Percentiles rank a stretch among this genome's conserved stretches.
phyloP scores from a whole-genome alignment of 2,888 invertebrate genomes.

The Candidula unifasciata region DNA sequence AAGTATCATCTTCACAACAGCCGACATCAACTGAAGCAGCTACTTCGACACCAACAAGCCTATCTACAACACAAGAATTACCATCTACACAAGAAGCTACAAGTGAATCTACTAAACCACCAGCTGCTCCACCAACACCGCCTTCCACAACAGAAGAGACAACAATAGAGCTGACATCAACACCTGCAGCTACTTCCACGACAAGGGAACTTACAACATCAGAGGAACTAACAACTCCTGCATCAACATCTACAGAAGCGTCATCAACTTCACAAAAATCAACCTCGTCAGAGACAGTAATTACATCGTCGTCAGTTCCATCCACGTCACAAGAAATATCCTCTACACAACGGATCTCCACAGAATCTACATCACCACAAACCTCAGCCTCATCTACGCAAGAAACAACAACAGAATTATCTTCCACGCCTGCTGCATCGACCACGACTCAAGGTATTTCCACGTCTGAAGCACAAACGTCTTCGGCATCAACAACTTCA shows the following conservation, averaged over 20 bases:
- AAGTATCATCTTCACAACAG: too few relatives aligned
- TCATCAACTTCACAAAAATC: neutral
- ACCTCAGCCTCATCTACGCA: neutral
- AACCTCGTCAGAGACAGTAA: neutral
- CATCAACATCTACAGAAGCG: neutral
- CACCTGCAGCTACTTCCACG: neutral
- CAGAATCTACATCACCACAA: neutral
- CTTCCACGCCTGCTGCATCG: neutral
- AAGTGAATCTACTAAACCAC: neutral
- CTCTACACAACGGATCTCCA: neutral
- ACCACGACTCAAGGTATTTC: neutral
- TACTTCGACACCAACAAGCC: neutral
- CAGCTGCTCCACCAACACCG: neutral
- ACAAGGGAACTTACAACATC: neutral
- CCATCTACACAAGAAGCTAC: neutral
- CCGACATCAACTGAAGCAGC: too few relatives aligned
- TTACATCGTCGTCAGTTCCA: neutral
- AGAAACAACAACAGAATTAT: neutral
- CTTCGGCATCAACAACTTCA: too few relatives aligned
- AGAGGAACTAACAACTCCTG: neutral
- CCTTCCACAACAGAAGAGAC: slow-evolving; percentile 9
- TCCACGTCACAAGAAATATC: neutral
- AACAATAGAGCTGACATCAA: neutral
- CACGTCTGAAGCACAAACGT: too few relatives aligned
- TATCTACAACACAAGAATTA: neutral